Evolutionary conservation across 2,113 vertebrate species (phyloP).

Genomic region (Cromileptes altivelis): DNA sequence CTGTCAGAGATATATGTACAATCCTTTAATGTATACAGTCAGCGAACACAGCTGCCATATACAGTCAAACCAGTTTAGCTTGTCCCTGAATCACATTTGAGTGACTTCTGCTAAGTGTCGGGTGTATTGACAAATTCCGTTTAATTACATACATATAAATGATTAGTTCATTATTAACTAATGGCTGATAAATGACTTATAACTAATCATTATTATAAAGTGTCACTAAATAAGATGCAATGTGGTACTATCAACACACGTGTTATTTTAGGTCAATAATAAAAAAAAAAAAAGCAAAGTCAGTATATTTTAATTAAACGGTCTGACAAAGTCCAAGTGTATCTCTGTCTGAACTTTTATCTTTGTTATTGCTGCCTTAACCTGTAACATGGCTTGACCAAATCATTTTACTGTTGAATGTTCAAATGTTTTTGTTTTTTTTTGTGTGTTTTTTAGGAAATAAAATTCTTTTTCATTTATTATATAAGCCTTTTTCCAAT

Average conservation of each 20-base stretch:
- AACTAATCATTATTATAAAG: not conserved
- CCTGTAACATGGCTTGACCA: conserved; percentile 30
- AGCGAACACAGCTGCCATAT: not conserved
- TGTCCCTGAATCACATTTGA: not conserved
- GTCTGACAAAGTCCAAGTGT: conserved; percentile 6
- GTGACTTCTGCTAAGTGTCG: not conserved
- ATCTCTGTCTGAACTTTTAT: conserved; percentile 20
- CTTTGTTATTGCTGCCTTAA: conserved; percentile 24
- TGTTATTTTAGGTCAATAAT: conserved; percentile 9
- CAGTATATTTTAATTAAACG: conserved; percentile 14
- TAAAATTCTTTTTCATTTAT: conserved; percentile 45
- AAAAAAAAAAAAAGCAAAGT: not conserved
- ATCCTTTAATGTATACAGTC: not conserved
- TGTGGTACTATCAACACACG: not conserved
- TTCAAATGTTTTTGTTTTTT: conserved; percentile 48
- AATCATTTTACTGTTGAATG: conserved; percentile 56
- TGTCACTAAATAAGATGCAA: conserved; percentile 10
- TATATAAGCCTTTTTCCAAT: not conserved
- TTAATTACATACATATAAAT: not conserved
- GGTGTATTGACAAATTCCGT: not conserved
- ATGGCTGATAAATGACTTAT: conserved; percentile 24
- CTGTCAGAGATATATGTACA: not conserved
- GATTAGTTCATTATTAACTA: not conserved
- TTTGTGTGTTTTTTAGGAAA: conserved; percentile 18
- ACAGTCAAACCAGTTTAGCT: not conserved